Percentiles rank a stretch among this genome's conserved stretches.
Conservation (phyloP, 2,797 vertebrate species). For the Coluber constrictor region DNA sequence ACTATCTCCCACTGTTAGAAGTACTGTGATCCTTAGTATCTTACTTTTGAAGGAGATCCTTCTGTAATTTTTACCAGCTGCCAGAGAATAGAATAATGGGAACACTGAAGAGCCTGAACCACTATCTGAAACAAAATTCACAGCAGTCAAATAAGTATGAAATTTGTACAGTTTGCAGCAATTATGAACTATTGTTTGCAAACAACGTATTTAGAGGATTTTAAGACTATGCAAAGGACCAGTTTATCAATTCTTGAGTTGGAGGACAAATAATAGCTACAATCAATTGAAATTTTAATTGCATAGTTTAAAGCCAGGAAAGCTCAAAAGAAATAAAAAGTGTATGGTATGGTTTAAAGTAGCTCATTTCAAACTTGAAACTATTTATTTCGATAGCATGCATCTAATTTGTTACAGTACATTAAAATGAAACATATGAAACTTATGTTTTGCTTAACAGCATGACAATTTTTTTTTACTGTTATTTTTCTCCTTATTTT, state of each 20-base stretch:
- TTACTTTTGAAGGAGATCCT: conserved; percentile 94
- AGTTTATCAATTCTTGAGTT: not conserved
- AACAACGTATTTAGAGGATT: not conserved
- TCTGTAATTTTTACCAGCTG: conserved; percentile 98
- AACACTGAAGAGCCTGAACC: conserved; percentile 97
- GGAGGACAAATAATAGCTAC: not conserved
- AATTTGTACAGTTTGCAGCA: not conserved
- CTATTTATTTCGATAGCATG: not conserved
- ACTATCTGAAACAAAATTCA: conserved; percentile 81
- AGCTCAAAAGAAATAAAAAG: conserved; percentile 1
- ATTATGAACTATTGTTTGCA: not conserved
- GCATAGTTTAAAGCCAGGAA: not conserved
- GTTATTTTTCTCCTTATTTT: not conserved
- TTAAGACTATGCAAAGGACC: not conserved
- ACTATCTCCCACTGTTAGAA: not conserved
- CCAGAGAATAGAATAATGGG: conserved; percentile 98
- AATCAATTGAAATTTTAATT: not conserved
- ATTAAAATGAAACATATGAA: not conserved
- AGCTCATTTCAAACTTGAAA: not conserved
- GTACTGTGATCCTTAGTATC: conserved; percentile 45
- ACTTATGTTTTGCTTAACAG: not conserved
- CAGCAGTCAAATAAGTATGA: conserved; percentile 34
- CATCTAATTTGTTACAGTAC: not conserved
- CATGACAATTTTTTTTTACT: not conserved
- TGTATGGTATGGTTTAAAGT: not conserved